Base-by-base conservation (phyloP, 2,113 vertebrate genomes). In the Cyprinodon tularosa region DNA sequence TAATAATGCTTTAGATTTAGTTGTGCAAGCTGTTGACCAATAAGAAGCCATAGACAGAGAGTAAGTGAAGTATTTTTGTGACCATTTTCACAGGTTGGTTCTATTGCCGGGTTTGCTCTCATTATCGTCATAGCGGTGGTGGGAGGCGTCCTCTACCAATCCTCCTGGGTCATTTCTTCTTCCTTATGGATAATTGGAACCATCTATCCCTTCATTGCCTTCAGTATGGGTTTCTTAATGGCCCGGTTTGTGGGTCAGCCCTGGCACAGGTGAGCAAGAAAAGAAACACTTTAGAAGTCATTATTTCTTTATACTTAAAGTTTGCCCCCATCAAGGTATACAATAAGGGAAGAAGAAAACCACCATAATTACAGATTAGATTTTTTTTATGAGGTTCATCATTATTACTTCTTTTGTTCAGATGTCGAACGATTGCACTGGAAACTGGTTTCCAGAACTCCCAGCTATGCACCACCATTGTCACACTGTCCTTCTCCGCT, bases 361-460 rank as follows among this genome's bases (percentile, higher is more conserved):
- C 44, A 45, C 44, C 5, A 37, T 7, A 37, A 17, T 42, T 2
- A 42, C 38, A 60, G 12, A 39, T 59, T 70, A 13, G 10, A 8
- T 13, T 17, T 4, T 29, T 63, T 15, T 39, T 17, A 42, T 53
- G 15, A 53, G 50, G 50, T 17, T n/a, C 17, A 12, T 15, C 5
- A 60, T 29, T 29, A 4, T 2, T 64, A 38, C 0, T 1, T 37
- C 66, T n/a, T 70, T 29, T 37, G 57, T 76, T 11, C 74, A 99
- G 98, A 77, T 97, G 96, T 80, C 96, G 98, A 22, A 99, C 98
- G 7, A 95, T 99, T 20, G 96, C 95, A 12, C 76, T 99, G 92
- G 98, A 99, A 92, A 99, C 98, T 0, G 97, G 97, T 17, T 89
- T 98, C 93, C 98, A 99, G 94, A 99, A 99, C 82, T 76, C 94